Evolutionary conservation across 1,140 invertebrate genomes (phyloP), one percentile per base, ranked within the genome.

Genomic region (Akabosia matsudoensis): DNA sequence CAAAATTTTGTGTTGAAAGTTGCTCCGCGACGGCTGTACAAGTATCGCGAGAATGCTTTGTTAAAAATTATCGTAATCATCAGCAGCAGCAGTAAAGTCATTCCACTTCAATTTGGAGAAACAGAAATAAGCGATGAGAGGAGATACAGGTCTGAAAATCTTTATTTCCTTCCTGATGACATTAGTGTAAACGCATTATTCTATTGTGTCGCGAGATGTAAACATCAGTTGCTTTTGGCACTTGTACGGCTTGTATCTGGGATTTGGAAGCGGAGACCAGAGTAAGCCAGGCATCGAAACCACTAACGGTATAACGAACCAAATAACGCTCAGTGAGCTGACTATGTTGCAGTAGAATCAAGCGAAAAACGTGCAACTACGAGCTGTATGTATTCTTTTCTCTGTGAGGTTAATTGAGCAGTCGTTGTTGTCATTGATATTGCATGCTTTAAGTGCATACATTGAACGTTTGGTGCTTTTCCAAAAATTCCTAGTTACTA

Each of bases 31-130:
- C 54, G 7, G 54, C 24, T 22, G 54, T 61, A 14, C 7, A 45
- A 7, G n/a, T 10, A 24, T 61, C 54, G 54, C 13, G 13, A 61
- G 54, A 61, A 61, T 61, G 54, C 54, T 61, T 61, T 61, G 54
- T 22, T 61, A 22, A 61, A 61, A 61, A 61, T 61, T 22, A 22
- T 61, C 54, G 24, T 61, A 13, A 61, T 61, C 54, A 61, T 61
- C 45, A 13, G n/a, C n/a, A n/a, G n/a, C n/a, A n/a, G n/a, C n/a
- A n/a, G n/a, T n/a, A n/a, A n/a, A n/a, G n/a, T n/a, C 37, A n/a
- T 61, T 61, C 54, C 54, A 61, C 54, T 61, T 61, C 54, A 61
- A 61, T 61, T 61, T 61, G 7, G 4, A 61, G n/a, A 61, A 61
- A 61, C 13, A 22, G 24, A 13, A 61, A 61, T 61, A 61, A 61